These are phyloP conservation scores for Morone saxatilis DNA, from an alignment of 2,113 vertebrate genomes.

Conservation along the genomic window DNA sequence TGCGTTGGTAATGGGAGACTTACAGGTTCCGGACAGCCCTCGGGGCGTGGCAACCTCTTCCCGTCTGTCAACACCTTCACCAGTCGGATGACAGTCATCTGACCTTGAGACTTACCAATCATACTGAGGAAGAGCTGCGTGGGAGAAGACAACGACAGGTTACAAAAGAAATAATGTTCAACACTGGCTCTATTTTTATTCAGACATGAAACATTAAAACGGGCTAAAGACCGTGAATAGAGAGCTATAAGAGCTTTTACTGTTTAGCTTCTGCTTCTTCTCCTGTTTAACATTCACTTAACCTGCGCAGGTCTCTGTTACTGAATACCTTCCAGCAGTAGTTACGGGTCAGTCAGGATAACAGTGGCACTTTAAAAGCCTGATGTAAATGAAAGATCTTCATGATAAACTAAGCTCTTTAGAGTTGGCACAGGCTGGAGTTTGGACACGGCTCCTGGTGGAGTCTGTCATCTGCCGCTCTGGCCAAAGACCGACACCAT, in stretches of 20 bases:
- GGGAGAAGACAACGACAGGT: background rate
- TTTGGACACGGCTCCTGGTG: conserved; percentile 43
- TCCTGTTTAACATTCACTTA: background rate
- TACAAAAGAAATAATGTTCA: background rate
- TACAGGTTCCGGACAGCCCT: conserved; percentile 89
- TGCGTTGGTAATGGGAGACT: conserved; percentile 1
- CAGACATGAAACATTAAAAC: background rate
- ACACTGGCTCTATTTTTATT: background rate
- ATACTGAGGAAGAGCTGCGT: conserved; percentile 91
- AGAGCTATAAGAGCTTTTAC: background rate
- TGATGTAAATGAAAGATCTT: conserved; percentile 19
- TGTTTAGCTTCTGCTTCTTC: background rate
- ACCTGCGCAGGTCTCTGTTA: background rate
- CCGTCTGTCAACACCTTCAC: conserved; percentile 89
- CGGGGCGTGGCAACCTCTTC: conserved; percentile 88
- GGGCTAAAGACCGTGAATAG: background rate
- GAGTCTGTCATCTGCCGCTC: conserved; percentile 63
- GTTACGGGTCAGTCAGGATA: background rate
- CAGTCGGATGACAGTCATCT: conserved; percentile 94
- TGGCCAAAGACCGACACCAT: conserved; percentile 68
- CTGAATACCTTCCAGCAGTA: background rate
- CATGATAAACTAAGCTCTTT: conserved; percentile 10
- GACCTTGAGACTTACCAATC: conserved; percentile 93
- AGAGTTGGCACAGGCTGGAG: conserved; percentile 12
- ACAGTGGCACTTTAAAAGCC: conserved; percentile 14